A percentile compares a stretch with the other conserved stretches of the same genome.
phyloP scores from a whole-genome alignment of 2,888 invertebrate species.

The Diachrysia chrysitis region DNA sequence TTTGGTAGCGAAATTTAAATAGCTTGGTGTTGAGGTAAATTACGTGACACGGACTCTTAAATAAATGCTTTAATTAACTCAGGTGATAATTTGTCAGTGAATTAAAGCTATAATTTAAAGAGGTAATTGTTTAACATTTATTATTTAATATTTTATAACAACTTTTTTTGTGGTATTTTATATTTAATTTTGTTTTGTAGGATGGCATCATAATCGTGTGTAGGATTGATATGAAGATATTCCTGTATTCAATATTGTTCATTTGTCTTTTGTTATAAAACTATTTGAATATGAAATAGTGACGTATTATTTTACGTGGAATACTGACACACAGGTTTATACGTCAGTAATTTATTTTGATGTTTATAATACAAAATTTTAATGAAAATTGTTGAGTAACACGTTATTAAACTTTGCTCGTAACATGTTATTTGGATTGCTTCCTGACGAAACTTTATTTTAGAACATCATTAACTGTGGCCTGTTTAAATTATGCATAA shows the following conservation, averaged over 20 bases:
- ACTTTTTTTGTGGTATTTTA: too few species aligned
- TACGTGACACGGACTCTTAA: conserved; percentile 27
- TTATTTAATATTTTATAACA: neutral
- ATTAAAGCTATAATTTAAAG: conserved; percentile 19
- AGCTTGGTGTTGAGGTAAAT: conserved; percentile 21
- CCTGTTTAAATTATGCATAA: too few species aligned
- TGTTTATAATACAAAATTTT: neutral
- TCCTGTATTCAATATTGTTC: neutral
- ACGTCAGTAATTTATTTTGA: neutral
- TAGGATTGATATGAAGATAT: too few species aligned
- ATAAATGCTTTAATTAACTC: conserved; percentile 49
- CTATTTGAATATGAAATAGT: neutral
- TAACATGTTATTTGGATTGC: neutral
- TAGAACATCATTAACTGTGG: neutral
- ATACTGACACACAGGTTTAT: neutral
- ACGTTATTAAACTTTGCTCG: neutral
- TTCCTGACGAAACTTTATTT: neutral
- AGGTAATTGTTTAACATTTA: conserved; percentile 9
- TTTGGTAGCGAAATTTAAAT: conserved; percentile 31
- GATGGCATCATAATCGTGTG: too few species aligned
- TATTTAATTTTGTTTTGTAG: too few species aligned
- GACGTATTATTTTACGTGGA: neutral
- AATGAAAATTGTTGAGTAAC: conserved; percentile 4
- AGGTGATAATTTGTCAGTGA: conserved; percentile 26
- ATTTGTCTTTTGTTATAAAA: neutral